Evolutionary conservation across 2,888 invertebrate genomes (phyloP).

Genomic region (Uropetala carovei): DNA sequence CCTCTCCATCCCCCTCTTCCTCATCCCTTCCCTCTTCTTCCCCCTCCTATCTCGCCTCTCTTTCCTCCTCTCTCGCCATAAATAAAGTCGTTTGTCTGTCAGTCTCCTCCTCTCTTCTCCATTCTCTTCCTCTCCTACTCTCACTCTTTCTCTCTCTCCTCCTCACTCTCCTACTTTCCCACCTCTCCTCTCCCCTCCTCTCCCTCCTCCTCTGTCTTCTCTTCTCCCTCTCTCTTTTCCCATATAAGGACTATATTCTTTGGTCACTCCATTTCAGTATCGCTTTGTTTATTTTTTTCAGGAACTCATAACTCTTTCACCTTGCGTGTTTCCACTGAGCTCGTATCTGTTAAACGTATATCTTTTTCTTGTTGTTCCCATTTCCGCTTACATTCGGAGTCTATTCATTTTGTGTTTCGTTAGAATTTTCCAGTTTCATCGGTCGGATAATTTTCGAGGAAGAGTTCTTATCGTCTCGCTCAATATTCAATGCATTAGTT

Average conservation of each 20-base stretch:
- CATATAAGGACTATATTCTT: neutral
- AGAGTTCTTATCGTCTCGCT: too few relatives aligned
- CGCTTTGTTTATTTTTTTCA: conserved; percentile 12
- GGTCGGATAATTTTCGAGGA: neutral
- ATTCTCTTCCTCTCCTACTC: too few relatives aligned
- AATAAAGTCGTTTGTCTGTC: too few relatives aligned
- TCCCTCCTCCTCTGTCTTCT: neutral
- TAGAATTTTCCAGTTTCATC: conserved; percentile 40
- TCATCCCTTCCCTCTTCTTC: neutral
- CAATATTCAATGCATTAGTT: too few relatives aligned
- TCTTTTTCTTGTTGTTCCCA: conserved; percentile 44
- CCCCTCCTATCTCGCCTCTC: too few relatives aligned
- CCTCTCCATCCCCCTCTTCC: neutral
- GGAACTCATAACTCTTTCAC: conserved; percentile 36
- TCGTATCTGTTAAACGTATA: neutral
- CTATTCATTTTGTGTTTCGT: conserved; percentile 33
- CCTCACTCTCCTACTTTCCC: neutral
- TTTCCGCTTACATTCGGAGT: conserved; percentile 40
- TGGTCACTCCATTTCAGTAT: neutral
- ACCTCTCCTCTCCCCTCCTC: neutral
- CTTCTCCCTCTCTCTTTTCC: neutral
- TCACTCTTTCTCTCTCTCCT: neutral
- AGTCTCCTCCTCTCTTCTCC: too few relatives aligned
- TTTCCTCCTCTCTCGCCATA: neutral
- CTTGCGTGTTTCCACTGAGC: neutral